A percentile compares a stretch with the other conserved stretches of the same genome.
phyloP scores from a whole-genome alignment of 2,797 vertebrate genomes.

The Thalassophryne amazonica region DNA sequence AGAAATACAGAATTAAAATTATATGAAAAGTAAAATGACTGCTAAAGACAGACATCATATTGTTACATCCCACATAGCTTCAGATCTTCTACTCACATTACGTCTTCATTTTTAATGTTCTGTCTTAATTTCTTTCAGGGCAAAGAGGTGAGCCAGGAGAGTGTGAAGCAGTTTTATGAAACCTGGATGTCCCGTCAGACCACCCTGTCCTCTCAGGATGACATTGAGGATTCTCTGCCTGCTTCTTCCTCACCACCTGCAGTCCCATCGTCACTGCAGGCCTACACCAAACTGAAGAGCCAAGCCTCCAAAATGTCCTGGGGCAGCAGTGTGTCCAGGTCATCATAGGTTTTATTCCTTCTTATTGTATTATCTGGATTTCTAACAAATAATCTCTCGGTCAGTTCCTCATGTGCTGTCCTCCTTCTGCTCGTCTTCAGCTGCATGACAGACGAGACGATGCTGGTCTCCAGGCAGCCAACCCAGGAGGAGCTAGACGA shows the following conservation, averaged over 20 bases:
- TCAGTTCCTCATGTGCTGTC: neutral
- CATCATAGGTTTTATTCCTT: neutral
- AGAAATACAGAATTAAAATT: too few relatives aligned
- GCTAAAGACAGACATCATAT: too few relatives aligned
- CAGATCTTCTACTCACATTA: too few relatives aligned
- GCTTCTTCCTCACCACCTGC: slow-evolving; percentile 26
- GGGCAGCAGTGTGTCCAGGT: slow-evolving; percentile 79
- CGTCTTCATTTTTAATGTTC: too few relatives aligned
- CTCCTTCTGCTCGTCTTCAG: slow-evolving; percentile 41
- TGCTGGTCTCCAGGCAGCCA: slow-evolving; percentile 76
- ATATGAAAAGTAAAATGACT: too few relatives aligned
- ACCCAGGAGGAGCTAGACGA: slow-evolving; percentile 77
- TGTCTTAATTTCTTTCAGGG: too few relatives aligned
- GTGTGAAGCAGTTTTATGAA: slow-evolving; percentile 71
- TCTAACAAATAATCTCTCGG: too few relatives aligned
- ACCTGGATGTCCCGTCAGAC: slow-evolving; percentile 64
- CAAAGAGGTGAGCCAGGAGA: slow-evolving; percentile 74
- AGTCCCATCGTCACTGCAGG: slow-evolving; percentile 12
- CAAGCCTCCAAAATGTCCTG: slow-evolving; percentile 63
- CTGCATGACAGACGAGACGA: slow-evolving; percentile 81
- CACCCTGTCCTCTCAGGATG: slow-evolving; percentile 57
- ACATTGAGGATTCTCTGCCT: slow-evolving; percentile 27
- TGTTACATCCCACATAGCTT: too few relatives aligned
- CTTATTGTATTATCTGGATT: neutral
- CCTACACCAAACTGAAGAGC: slow-evolving; percentile 55